Evolutionary conservation across 2,888 invertebrate species (phyloP).

Genomic region (Ormyrus pomaceus): DNA sequence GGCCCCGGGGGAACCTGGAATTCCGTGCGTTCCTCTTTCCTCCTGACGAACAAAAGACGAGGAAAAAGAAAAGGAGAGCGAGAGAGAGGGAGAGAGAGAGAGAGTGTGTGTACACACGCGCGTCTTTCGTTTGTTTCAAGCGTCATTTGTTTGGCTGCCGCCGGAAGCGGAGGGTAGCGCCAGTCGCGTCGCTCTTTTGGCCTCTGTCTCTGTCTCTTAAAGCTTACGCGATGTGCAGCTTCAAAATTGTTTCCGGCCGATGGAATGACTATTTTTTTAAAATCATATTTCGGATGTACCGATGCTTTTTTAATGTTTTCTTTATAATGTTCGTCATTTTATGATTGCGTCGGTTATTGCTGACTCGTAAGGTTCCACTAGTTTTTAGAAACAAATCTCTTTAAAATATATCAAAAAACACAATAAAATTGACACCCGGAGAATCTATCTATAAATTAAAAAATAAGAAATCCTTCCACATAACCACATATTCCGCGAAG

Average conservation of each 20-base stretch:
- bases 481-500: slow-evolving; percentile 44
- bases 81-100: slow-evolving; percentile 46
- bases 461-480: slow-evolving; percentile 4
- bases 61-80: slow-evolving; percentile 48
- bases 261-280: background rate
- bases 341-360: no score
- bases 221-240: background rate
- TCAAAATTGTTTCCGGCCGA: slow-evolving; percentile 2
- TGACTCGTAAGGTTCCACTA: no score
- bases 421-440: slow-evolving; percentile 22
- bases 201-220: slow-evolving; percentile 2
- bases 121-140: slow-evolving; percentile 75
- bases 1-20: slow-evolving; percentile 59
- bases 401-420: no score
- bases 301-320: no score
- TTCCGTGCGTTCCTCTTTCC: slow-evolving; percentile 65
- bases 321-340: no score
- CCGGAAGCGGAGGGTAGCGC: slow-evolving; percentile 58
- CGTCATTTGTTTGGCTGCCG: slow-evolving; percentile 74
- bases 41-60: slow-evolving; percentile 43
- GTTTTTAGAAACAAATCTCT: no score
- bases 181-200: slow-evolving; percentile 28
- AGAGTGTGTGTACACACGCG: slow-evolving; percentile 62
- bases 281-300: no score
- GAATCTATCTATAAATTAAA: no score